phyloP scores from a whole-genome alignment of 2,888 invertebrate genomes.

The Hipparchia sbordonii region DNA sequence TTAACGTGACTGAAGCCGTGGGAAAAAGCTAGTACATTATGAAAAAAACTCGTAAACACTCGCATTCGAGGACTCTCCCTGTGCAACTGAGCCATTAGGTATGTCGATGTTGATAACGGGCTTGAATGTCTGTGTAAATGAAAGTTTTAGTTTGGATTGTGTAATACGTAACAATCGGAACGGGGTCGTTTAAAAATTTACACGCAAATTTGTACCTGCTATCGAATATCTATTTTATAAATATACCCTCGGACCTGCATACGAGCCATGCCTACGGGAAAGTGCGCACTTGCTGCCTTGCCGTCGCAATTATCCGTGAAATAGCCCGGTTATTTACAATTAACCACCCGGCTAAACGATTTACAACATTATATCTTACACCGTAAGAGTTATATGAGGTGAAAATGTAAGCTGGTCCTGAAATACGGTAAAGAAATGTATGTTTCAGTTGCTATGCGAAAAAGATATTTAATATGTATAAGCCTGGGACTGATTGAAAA shows the following conservation, averaged over 20 bases:
- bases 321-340: slow-evolving; percentile 37
- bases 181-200: slow-evolving; percentile 44
- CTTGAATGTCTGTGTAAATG: too few relatives aligned
- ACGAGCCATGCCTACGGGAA: slow-evolving; percentile 43
- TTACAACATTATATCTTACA: slow-evolving; percentile 5
- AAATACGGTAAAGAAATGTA: slow-evolving; percentile 30
- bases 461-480: slow-evolving; percentile 30
- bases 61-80: too few relatives aligned
- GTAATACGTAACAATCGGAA: not conserved
- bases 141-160: too few relatives aligned
- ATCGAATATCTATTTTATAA: slow-evolving; percentile 34
- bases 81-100: too few relatives aligned
- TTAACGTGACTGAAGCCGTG: too few relatives aligned
- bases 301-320: slow-evolving; percentile 48
- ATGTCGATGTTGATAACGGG: too few relatives aligned
- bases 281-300: slow-evolving; percentile 44
- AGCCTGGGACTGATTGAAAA: slow-evolving; percentile 17
- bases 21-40: too few relatives aligned
- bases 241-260: slow-evolving; percentile 34
- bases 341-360: not conserved
- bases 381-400: not conserved
- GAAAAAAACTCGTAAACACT: too few relatives aligned
- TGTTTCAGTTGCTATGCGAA: slow-evolving; percentile 30
- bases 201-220: slow-evolving; percentile 42
- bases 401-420: slow-evolving; percentile 15